Percentiles rank a stretch among this genome's conserved stretches.
These are phyloP conservation scores for Okapia johnstoni DNA, from an alignment of 2,113 vertebrate genomes.

Conservation along the genomic window DNA sequence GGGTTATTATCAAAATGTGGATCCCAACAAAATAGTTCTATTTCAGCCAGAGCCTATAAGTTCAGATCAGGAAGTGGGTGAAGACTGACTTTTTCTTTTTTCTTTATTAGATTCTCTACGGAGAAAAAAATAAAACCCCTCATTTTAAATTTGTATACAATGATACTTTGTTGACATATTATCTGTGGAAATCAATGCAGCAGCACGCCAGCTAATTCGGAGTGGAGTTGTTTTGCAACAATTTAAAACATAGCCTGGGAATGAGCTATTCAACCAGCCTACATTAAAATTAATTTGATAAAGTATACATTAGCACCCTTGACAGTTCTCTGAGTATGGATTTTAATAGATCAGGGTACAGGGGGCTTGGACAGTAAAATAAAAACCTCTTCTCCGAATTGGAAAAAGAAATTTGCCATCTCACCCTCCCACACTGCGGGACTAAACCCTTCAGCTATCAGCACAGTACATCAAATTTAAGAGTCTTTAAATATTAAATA, in stretches of 20 bases:
- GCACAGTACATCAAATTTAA: conserved; percentile 72
- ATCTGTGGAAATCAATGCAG: conserved; percentile 37
- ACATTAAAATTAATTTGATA: conserved; percentile 85
- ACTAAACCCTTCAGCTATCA: conserved; percentile 65
- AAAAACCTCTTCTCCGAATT: conserved; percentile 56
- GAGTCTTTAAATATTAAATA: conserved; percentile 79
- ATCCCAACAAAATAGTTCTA: conserved; percentile 36
- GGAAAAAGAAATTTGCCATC: conserved; percentile 60
- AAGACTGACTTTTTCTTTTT: conserved; percentile 36
- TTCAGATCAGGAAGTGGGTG: conserved; percentile 35
- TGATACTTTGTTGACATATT: conserved; percentile 41
- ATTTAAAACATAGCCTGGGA: conserved; percentile 75
- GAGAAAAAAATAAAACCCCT: conserved; percentile 20
- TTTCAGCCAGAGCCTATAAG: not conserved
- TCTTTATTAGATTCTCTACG: conserved; percentile 41
- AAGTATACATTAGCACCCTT: conserved; percentile 81
- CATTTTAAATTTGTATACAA: conserved; percentile 53
- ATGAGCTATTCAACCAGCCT: conserved; percentile 79
- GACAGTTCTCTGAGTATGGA: conserved; percentile 78
- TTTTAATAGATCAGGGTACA: conserved; percentile 71
- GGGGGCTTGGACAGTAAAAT: conserved; percentile 68
- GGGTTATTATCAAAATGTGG: conserved; percentile 43
- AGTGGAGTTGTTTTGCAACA: conserved; percentile 69
- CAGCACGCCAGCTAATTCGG: conserved; percentile 60
- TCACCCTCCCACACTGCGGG: conserved; percentile 51